phyloP scores from a whole-genome alignment of 2,888 invertebrate genomes.

The Elysia crispata region DNA sequence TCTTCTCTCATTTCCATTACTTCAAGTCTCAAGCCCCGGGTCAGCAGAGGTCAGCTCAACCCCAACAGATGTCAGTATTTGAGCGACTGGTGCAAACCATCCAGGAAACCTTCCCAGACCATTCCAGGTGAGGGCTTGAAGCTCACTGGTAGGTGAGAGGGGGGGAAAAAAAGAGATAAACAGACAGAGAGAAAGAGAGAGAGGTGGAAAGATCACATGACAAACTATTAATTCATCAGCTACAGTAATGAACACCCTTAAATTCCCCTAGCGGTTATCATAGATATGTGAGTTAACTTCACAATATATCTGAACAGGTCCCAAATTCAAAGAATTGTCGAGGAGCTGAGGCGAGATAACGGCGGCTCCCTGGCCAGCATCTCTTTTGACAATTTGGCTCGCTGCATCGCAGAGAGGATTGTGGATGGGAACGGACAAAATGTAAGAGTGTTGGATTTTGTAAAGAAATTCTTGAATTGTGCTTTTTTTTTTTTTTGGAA shows the following conservation, averaged over 20 bases:
- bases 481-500: too few relatives aligned
- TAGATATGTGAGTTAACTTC: too few relatives aligned
- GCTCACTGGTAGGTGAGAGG: too few relatives aligned
- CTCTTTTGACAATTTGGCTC: constrained; percentile 55
- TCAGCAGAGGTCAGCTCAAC: background rate
- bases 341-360: constrained; percentile 55
- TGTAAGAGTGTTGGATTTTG: too few relatives aligned
- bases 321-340: constrained; percentile 56
- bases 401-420: background rate
- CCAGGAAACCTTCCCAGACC: constrained; percentile 13
- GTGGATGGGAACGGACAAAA: background rate
- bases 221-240: too few relatives aligned
- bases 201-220: too few relatives aligned
- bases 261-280: too few relatives aligned
- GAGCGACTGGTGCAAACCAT: constrained; percentile 24
- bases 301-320: constrained; percentile 49
- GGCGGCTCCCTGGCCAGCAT: constrained; percentile 64
- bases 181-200: too few relatives aligned
- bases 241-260: too few relatives aligned
- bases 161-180: too few relatives aligned
- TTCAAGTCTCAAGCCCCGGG: background rate
- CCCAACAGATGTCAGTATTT: constrained; percentile 9
- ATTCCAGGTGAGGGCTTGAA: constrained; percentile 3
- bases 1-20: too few relatives aligned
- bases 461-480: too few relatives aligned